These are phyloP conservation scores for Thamnophis sirtalis DNA, from an alignment of 2,113 vertebrate species.

Conservation along the genomic window DNA sequence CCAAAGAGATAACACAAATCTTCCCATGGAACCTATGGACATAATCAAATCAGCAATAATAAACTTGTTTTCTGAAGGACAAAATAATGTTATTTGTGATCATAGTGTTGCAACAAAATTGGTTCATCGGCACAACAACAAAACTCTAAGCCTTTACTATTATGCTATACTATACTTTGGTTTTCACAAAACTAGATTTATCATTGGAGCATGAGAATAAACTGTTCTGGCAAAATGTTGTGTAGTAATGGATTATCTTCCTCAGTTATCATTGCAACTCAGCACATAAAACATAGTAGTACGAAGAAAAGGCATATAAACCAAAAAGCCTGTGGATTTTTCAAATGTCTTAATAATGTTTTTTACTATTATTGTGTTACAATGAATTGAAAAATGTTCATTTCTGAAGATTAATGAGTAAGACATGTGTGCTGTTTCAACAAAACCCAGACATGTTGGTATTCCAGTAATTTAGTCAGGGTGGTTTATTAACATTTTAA, in stretches of 20 bases:
- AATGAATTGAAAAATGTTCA: neutral
- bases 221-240: neutral
- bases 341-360: neutral
- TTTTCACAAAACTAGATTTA: slow-evolving; percentile 10
- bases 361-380: neutral
- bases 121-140: neutral
- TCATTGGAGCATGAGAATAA: neutral
- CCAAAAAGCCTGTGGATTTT: neutral
- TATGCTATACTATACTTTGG: neutral
- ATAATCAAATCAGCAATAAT: neutral
- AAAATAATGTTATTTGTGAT: slow-evolving; percentile 8
- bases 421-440: neutral
- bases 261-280: neutral
- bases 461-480: neutral
- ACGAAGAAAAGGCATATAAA: neutral
- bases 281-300: neutral
- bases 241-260: neutral
- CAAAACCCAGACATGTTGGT: neutral
- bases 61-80: slow-evolving; percentile 12
- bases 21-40: slow-evolving; percentile 73
- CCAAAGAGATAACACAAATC: slow-evolving; percentile 78
- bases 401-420: neutral
- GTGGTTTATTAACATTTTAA: no score
- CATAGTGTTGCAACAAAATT: neutral
- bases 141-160: neutral